Conservation (phyloP, 2,888 invertebrate genomes). For the Selenia dentaria region DNA sequence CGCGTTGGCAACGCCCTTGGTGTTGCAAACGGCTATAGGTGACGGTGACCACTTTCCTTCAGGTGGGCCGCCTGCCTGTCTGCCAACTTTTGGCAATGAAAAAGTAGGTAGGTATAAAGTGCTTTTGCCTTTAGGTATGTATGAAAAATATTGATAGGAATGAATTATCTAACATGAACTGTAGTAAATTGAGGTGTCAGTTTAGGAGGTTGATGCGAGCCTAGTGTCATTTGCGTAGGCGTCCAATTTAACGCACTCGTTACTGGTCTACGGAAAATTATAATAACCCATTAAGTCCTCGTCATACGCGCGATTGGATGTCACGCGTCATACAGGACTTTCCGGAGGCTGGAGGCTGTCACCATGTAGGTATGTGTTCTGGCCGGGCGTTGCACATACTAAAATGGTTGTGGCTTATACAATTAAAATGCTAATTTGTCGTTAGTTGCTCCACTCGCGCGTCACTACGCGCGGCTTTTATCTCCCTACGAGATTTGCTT, state of each 20-base stretch:
- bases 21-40: too few species aligned
- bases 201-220: conserved; percentile 14
- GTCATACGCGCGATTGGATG: conserved; percentile 71
- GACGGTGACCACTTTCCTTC: too few species aligned
- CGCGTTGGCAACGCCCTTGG: too few species aligned
- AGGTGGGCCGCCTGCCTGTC: too few species aligned
- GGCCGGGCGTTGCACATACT: conserved; percentile 38
- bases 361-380: conserved; percentile 28
- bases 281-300: conserved; percentile 72
- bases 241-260: conserved; percentile 57
- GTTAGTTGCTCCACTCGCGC: conserved; percentile 32
- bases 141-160: too few species aligned
- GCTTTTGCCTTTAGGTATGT: too few species aligned
- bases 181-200: conserved; percentile 32
- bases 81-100: too few species aligned
- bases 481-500: not conserved
- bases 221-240: conserved; percentile 27
- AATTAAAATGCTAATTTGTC: conserved; percentile 73
- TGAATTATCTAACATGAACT: conserved; percentile 16
- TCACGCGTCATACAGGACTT: conserved; percentile 35
- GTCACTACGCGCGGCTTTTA: not conserved
- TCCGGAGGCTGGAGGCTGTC: not conserved
- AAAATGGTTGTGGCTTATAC: conserved; percentile 56
- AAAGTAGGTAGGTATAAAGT: too few species aligned
- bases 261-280: conserved; percentile 54